Evolutionary conservation across 2,113 vertebrate species (phyloP).

Genomic region (Hemiprocne comata): DNA sequence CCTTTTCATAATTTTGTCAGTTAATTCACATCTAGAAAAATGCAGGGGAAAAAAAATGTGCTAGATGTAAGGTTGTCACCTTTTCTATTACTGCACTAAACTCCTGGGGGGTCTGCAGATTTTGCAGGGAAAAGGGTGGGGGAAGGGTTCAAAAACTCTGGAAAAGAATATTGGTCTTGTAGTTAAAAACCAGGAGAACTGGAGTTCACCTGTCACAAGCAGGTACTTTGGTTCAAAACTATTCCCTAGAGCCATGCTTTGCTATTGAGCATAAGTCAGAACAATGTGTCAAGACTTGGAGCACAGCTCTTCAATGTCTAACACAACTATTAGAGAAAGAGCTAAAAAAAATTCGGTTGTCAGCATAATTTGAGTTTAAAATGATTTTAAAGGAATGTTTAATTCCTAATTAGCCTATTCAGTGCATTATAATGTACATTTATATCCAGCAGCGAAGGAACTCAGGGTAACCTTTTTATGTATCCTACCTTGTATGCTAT

Average conservation of each 20-base stretch:
- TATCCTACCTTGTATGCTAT: not conserved
- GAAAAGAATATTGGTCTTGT: slow-evolving; percentile 68
- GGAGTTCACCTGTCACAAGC: slow-evolving; percentile 75
- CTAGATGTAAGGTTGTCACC: slow-evolving; percentile 41
- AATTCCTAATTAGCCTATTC: slow-evolving; percentile 65
- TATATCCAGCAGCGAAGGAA: slow-evolving; percentile 36
- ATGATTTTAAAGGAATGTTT: slow-evolving; percentile 62
- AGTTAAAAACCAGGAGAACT: slow-evolving; percentile 57
- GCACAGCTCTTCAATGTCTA: slow-evolving; percentile 62
- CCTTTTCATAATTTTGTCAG: slow-evolving; percentile 14
- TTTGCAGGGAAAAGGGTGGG: not conserved
- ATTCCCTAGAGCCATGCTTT: slow-evolving; percentile 52
- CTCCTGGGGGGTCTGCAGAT: slow-evolving; percentile 11
- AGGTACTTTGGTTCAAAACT: slow-evolving; percentile 70
- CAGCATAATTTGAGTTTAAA: slow-evolving; percentile 72
- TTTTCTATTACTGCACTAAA: slow-evolving; percentile 33
- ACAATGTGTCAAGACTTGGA: slow-evolving; percentile 61
- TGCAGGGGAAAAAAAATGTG: not conserved
- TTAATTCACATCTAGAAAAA: slow-evolving; percentile 59
- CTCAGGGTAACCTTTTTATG: slow-evolving; percentile 39
- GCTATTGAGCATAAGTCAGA: slow-evolving; percentile 67
- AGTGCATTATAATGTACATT: slow-evolving; percentile 54
- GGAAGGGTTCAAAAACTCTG: slow-evolving; percentile 19
- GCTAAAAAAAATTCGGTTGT: slow-evolving; percentile 56
- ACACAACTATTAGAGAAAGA: slow-evolving; percentile 68